phyloP scores from a whole-genome alignment of 2,113 vertebrate species.

The Periophthalmodon schlosseri region DNA sequence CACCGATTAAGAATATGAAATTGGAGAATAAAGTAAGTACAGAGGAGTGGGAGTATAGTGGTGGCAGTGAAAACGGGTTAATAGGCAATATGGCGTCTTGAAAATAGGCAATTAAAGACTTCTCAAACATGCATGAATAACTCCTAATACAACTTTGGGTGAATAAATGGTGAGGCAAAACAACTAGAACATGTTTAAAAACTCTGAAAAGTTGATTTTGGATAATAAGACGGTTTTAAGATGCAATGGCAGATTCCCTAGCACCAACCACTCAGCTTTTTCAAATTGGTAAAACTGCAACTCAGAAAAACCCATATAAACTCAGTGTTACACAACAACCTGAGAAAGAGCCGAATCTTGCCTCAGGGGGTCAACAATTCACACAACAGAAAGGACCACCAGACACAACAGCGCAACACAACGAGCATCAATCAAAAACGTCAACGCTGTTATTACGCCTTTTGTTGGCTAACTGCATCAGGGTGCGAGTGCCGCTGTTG shows the following conservation, averaged over 20 bases:
- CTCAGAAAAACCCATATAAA: not conserved
- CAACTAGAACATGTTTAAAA: too few relatives aligned
- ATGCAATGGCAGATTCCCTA: not conserved
- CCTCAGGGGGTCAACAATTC: constrained; percentile 26
- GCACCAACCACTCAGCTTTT: not conserved
- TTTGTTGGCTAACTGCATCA: constrained; percentile 43
- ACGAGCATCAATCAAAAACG: constrained; percentile 23
- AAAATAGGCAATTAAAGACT: too few relatives aligned
- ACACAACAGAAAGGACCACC: constrained; percentile 14
- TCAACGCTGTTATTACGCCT: constrained; percentile 23
- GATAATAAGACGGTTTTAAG: too few relatives aligned
- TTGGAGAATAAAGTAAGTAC: too few relatives aligned
- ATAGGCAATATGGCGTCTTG: too few relatives aligned
- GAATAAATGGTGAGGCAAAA: too few relatives aligned
- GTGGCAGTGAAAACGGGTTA: too few relatives aligned
- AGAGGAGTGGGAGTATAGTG: too few relatives aligned
- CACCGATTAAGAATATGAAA: too few relatives aligned
- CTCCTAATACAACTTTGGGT: too few relatives aligned
- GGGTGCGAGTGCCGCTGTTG: constrained; percentile 32
- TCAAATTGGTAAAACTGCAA: not conserved
- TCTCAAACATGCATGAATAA: too few relatives aligned
- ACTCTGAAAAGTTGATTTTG: too few relatives aligned
- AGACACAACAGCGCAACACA: constrained; percentile 16
- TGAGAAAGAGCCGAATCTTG: constrained; percentile 35
- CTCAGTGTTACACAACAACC: constrained; percentile 28